phyloP scores from a whole-genome alignment of 2,113 vertebrate species.

The Cichladusa arquata region DNA sequence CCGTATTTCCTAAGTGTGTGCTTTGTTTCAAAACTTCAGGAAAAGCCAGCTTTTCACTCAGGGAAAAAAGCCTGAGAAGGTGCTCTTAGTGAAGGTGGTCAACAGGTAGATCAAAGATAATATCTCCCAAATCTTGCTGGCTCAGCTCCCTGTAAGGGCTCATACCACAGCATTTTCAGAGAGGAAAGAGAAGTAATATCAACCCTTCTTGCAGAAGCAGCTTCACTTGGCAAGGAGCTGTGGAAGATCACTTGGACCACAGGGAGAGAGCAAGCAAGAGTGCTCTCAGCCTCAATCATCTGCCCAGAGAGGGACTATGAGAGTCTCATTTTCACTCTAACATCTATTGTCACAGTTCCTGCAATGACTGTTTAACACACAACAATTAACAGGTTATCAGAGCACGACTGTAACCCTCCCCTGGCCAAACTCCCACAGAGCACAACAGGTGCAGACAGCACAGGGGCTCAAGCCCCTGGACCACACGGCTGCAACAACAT shows the following conservation, averaged over 20 bases:
- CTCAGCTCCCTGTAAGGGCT: neutral
- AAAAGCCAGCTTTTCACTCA: neutral
- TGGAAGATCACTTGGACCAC: neutral
- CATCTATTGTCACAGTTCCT: neutral
- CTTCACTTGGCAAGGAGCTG: neutral
- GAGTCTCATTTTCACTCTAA: neutral
- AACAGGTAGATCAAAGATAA: neutral
- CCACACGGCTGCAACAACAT: neutral
- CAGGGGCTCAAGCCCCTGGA: neutral
- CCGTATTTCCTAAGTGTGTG: neutral
- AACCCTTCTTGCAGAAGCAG: neutral
- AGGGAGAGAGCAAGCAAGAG: neutral
- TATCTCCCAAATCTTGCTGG: neutral
- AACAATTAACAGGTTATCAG: neutral
- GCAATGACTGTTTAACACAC: neutral
- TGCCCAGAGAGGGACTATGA: neutral
- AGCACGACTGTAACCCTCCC: rapidly evolving
- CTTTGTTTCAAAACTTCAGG: neutral
- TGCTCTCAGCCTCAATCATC: neutral
- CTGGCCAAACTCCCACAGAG: neutral
- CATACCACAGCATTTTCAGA: neutral
- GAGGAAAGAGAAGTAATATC: neutral
- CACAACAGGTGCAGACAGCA: neutral
- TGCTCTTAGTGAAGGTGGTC: neutral
- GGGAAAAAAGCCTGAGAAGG: neutral